Evolutionary conservation across 2,888 invertebrate species (phyloP).

Genomic region (Creontiades dilutus): DNA sequence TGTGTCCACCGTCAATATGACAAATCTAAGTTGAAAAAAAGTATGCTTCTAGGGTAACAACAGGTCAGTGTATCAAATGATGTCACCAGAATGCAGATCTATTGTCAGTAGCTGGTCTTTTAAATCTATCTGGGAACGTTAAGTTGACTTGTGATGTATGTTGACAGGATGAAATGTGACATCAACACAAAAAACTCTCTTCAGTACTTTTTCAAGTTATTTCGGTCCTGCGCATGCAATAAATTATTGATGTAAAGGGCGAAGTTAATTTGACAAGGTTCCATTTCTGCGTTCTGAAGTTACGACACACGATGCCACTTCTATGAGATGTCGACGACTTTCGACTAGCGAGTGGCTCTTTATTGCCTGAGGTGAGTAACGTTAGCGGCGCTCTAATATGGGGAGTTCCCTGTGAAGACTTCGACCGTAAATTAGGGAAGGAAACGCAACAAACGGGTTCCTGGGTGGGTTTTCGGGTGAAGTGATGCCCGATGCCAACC

Average conservation of each 20-base stretch:
- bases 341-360: conserved; percentile 14
- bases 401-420: conserved; percentile 10
- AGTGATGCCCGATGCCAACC: conserved; percentile 32
- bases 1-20: too few species aligned
- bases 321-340: conserved; percentile 13
- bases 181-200: too few species aligned
- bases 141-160: too few species aligned
- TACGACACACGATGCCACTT: not conserved
- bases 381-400: conserved; percentile 22
- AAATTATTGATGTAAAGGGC: not conserved
- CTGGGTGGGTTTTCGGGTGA: conserved; percentile 37
- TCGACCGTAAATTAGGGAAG: conserved; percentile 8
- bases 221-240: not conserved
- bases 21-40: too few species aligned
- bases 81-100: too few species aligned
- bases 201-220: not conserved
- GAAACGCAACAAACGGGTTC: conserved; percentile 42
- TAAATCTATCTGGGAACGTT: too few species aligned
- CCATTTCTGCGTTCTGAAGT: not conserved
- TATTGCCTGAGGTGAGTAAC: conserved; percentile 11
- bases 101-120: too few species aligned
- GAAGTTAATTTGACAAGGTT: not conserved
- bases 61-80: too few species aligned
- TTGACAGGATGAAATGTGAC: too few species aligned
- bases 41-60: too few species aligned